Percentiles rank a stretch among this genome's conserved stretches.
These are phyloP conservation scores for Neuroscelio doddi DNA, from an alignment of 2,888 invertebrate species.

Conservation along the genomic window DNA sequence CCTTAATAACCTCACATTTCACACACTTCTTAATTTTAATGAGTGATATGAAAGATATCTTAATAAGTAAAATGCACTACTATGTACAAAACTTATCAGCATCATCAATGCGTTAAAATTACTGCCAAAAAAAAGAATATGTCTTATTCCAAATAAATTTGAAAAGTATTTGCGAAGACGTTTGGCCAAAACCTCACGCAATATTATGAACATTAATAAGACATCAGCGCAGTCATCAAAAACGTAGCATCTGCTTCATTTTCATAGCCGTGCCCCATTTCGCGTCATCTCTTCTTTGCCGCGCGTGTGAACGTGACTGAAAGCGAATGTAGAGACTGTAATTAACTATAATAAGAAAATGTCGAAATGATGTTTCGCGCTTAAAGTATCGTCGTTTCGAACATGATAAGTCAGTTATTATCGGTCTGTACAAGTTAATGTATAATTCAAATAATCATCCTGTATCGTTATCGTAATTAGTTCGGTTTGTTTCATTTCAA, in stretches of 20 bases:
- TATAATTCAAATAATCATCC: conserved; percentile 22
- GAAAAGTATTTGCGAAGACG: not conserved
- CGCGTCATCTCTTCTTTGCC: conserved; percentile 16
- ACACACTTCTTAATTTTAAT: too few relatives aligned
- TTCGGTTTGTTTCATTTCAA: conserved; percentile 20
- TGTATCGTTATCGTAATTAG: conserved; percentile 25
- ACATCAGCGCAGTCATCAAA: conserved; percentile 34
- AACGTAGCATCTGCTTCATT: conserved; percentile 40
- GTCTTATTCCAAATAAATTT: too few relatives aligned
- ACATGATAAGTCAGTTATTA: conserved; percentile 35
- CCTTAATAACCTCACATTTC: too few relatives aligned
- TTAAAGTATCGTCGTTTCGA: conserved; percentile 31
- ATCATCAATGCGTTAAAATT: not conserved
- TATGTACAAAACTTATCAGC: not conserved
- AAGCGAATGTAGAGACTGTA: conserved; percentile 38
- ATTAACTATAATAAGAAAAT: conserved; percentile 47
- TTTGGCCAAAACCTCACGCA: conserved; percentile 34
- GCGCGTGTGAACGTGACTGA: conserved; percentile 31
- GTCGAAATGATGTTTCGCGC: conserved; percentile 41
- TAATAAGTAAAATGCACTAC: too few relatives aligned
- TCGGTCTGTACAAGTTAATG: conserved; percentile 20
- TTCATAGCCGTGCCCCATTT: conserved; percentile 7
- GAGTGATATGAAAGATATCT: too few relatives aligned
- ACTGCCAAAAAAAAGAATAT: too few relatives aligned
- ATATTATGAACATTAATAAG: conserved; percentile 43